Base-by-base conservation (phyloP, 1,140 invertebrate genomes). In the Danaus melanippus region DNA sequence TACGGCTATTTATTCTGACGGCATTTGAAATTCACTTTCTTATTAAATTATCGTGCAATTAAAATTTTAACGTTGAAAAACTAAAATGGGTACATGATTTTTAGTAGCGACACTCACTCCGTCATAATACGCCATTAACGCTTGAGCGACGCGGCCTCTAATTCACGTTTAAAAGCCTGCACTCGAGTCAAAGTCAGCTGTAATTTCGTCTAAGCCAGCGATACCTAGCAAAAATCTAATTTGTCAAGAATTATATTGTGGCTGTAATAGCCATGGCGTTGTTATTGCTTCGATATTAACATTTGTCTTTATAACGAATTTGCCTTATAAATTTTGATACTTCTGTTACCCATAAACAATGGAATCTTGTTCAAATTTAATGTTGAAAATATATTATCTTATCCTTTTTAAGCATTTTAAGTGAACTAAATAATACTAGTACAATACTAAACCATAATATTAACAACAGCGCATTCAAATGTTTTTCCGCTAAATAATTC, bases 81-180 rank as follows among this genome's bases (percentile, higher is more conserved):
- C n/a, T 62, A 61, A 67, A 71, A 74, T 61, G 62, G 62, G 69
- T 62, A 66, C 65, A 73, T 81, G 76, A 81, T 83, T 82, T 80
- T 74, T 65, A 69, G 61, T 55, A 53, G 68, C 70, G 69, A 73
- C 75, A 82, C 69, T 71, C 70, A 74, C 81, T 82, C 74, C 62
- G 71, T 83, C 75, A 86, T 83, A 83, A 81, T 83, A 83, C 64
- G 70, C 80, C 79, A 83, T 84, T 86, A 86, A 74, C 67, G 77
- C 56, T 71, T 83, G 78, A 84, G 78, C 69, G 80, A 82, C 81
- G 58, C 58, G 71, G 74, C 71, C 77, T 82, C 75, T 86, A 84
- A 84, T 83, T 83, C 78, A 72, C 70, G 74, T 82, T 82, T 86
- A 86, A 86, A 84, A 86, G 83, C 83, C 75, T 86, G 83, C 83